phyloP scores from a whole-genome alignment of 1,140 invertebrate species.

The Saccostrea glomerata region DNA sequence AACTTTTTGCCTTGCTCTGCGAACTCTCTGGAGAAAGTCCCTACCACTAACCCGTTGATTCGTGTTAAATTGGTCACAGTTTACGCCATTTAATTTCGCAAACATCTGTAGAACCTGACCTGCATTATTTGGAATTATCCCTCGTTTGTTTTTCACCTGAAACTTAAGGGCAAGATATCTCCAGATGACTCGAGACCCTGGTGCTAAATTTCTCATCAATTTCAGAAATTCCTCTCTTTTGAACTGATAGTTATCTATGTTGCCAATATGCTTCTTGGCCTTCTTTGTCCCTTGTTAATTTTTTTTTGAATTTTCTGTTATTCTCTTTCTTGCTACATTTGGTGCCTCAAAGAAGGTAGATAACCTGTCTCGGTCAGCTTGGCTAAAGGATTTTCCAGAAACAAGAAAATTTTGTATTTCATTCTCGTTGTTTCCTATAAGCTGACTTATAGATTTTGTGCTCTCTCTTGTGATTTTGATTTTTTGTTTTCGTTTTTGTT shows the following conservation, averaged over 20 bases:
- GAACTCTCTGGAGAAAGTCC: not conserved
- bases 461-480: not conserved
- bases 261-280: conserved; percentile 12
- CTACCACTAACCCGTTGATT: not conserved
- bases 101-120: not conserved
- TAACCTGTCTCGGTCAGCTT: not conserved
- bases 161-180: conserved; percentile 1
- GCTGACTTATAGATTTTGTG: not conserved
- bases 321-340: not conserved
- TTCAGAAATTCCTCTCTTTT: not conserved
- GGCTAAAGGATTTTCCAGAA: not conserved
- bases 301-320: not conserved
- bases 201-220: not conserved
- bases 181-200: conserved; percentile 9
- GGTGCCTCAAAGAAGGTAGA: not conserved
- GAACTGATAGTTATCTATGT: not conserved
- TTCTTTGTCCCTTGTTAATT: not conserved
- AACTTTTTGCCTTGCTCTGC: not conserved
- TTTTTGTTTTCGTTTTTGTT: conserved; percentile 15
- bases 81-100: not conserved
- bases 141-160: not conserved
- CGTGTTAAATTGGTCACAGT: not conserved
- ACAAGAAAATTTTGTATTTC: conserved; percentile 16
- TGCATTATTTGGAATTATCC: not conserved
- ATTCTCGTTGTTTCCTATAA: conserved; percentile 13